Evolutionary conservation across 2,113 vertebrate species (phyloP).

Genomic region (Hiodon tergisus): DNA sequence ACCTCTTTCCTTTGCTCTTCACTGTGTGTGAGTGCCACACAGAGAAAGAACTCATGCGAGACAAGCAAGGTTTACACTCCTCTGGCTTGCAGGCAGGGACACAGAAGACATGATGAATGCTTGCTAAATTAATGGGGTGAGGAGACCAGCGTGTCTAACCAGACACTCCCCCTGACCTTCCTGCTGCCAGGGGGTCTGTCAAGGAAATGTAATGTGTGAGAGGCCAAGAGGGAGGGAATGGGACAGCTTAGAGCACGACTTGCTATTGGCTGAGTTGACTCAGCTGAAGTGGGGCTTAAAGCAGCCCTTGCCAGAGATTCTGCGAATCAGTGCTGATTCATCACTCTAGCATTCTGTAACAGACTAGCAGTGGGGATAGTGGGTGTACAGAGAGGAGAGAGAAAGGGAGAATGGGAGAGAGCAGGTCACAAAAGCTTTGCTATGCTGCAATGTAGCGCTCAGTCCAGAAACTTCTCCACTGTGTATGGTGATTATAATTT

Average conservation of each 20-base stretch:
- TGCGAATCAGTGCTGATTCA: slow-evolving; percentile 31
- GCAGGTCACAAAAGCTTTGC: neutral
- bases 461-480: neutral
- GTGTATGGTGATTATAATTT: too few species aligned
- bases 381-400: neutral
- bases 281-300: slow-evolving; percentile 25
- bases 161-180: neutral
- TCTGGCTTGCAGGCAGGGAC: neutral
- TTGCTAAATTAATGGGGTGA: neutral
- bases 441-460: neutral
- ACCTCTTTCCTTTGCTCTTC: too few species aligned
- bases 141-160: neutral
- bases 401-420: neutral
- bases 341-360: slow-evolving; percentile 7
- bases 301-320: slow-evolving; percentile 9
- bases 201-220: neutral
- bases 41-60: too few species aligned
- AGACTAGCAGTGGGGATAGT: slow-evolving; percentile 5
- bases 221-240: slow-evolving; percentile 14
- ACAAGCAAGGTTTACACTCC: too few species aligned
- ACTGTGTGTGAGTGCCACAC: too few species aligned
- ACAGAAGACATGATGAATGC: neutral
- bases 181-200: neutral
- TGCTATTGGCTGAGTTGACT: slow-evolving; percentile 31
- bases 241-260: slow-evolving; percentile 24